A percentile compares a stretch with the other conserved stretches of the same genome.
phyloP scores from a whole-genome alignment of 2,797 vertebrate species.

The Amblyopsis hoosieri region DNA sequence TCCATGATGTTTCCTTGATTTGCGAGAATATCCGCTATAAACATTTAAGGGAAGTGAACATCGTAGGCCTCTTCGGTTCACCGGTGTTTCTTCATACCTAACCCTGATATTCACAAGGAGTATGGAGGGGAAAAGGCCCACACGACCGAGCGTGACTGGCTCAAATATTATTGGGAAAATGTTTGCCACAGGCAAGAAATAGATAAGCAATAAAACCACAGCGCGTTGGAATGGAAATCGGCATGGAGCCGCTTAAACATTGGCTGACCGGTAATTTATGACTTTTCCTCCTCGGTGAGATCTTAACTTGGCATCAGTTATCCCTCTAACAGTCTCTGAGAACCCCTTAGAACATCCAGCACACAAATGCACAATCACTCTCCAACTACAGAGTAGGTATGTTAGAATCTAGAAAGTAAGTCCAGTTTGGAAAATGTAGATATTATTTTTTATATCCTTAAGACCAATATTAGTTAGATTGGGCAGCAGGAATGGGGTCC shows the following conservation, averaged over 20 bases:
- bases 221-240: constrained; percentile 51
- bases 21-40: constrained; percentile 2
- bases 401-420: background rate
- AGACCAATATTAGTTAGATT: background rate
- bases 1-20: too few relatives aligned
- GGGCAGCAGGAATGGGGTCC: constrained; percentile 1
- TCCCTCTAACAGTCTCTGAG: constrained; percentile 33
- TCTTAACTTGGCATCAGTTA: constrained; percentile 48
- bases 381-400: constrained; percentile 17
- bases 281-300: constrained; percentile 48
- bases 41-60: constrained; percentile 13
- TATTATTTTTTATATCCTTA: background rate
- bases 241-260: constrained; percentile 42
- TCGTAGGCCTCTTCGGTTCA: constrained; percentile 16
- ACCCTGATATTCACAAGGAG: constrained; percentile 33
- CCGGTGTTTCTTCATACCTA: constrained; percentile 29
- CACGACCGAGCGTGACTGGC: constrained; percentile 35
- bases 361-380: constrained; percentile 48
- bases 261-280: constrained; percentile 58
- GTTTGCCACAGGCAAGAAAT: constrained; percentile 53
- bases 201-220: constrained; percentile 63
- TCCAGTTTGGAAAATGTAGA: background rate
- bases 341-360: constrained; percentile 49
- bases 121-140: constrained; percentile 1
- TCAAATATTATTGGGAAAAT: constrained; percentile 58